These are phyloP conservation scores for Lutraria rhynchaena DNA, from an alignment of 1,140 invertebrate species.

Conservation along the genomic window DNA sequence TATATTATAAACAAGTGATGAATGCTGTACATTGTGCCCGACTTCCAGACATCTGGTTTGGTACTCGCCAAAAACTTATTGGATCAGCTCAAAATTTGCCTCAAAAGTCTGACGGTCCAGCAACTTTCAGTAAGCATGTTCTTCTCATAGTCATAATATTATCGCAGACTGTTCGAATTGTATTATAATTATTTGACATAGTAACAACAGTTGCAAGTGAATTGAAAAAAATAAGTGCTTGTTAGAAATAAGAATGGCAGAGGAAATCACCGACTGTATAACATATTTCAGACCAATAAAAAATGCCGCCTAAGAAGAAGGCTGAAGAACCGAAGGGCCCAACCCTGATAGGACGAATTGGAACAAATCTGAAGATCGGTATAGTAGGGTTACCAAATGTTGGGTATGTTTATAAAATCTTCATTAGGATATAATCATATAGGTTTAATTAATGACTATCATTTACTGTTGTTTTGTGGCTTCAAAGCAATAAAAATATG, in stretches of 20 bases:
- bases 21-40: too few species aligned
- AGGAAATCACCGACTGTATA: neutral
- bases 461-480: too few species aligned
- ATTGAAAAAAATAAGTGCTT: neutral
- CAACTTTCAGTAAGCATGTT: too few species aligned
- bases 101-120: too few species aligned
- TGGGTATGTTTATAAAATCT: constrained; percentile 84
- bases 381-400: constrained; percentile 98
- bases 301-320: constrained; percentile 87
- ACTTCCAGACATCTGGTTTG: too few species aligned
- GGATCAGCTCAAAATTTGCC: too few species aligned
- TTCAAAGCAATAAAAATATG: too few species aligned
- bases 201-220: neutral
- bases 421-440: constrained; percentile 35
- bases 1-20: too few species aligned
- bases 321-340: constrained; percentile 90
- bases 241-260: neutral
- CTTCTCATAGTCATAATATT: too few species aligned
- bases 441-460: too few species aligned
- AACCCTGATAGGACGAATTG: constrained; percentile 95
- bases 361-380: constrained; percentile 98
- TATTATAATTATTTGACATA: neutral
- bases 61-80: too few species aligned
- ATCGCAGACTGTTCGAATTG: neutral
- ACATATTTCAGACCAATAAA: constrained; percentile 2